A percentile compares a stretch with the other conserved stretches of the same genome.
phyloP scores from a whole-genome alignment of 23 tunicate species.

The Diplosoma virens region DNA sequence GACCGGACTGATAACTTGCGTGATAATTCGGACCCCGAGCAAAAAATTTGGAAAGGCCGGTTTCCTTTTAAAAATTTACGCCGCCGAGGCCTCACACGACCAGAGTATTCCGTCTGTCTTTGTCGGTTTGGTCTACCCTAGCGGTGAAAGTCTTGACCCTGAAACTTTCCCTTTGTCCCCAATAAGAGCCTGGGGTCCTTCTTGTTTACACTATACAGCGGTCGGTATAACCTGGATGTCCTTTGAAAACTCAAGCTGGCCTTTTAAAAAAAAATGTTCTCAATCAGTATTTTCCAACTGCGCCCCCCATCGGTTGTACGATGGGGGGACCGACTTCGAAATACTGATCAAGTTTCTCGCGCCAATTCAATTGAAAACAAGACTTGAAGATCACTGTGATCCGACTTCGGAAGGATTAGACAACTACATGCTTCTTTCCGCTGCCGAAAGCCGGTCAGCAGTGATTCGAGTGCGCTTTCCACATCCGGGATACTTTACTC shows the following conservation, averaged over 20 bases:
- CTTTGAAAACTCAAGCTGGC: background rate
- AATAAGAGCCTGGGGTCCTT: conserved; percentile 47
- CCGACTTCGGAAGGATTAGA: background rate
- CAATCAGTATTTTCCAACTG: background rate
- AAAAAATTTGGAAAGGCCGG: background rate
- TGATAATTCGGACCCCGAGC: conserved; percentile 30
- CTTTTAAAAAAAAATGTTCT: background rate
- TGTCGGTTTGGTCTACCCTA: conserved; percentile 9
- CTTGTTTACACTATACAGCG: background rate
- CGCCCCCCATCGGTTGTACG: conserved; percentile 36
- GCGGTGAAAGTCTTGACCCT: background rate
- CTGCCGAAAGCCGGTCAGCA: background rate
- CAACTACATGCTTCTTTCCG: conserved; percentile 1
- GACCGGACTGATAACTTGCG: conserved; percentile 9
- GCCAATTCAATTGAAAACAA: conserved; percentile 28
- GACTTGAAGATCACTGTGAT: background rate
- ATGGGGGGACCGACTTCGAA: conserved; percentile 49
- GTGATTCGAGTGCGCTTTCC: conserved; percentile 6
- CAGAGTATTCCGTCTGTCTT: conserved; percentile 38
- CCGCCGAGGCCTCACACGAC: conserved; percentile 1
- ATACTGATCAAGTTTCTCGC: background rate
- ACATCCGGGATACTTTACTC: conserved; percentile 32
- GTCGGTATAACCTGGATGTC: background rate
- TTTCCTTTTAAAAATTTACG: conserved; percentile 38
- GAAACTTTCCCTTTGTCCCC: conserved; percentile 39